Percentiles rank a stretch among this genome's conserved stretches.
Conservation (phyloP, 2,888 invertebrate species). For the Coenonympha glycerion region DNA sequence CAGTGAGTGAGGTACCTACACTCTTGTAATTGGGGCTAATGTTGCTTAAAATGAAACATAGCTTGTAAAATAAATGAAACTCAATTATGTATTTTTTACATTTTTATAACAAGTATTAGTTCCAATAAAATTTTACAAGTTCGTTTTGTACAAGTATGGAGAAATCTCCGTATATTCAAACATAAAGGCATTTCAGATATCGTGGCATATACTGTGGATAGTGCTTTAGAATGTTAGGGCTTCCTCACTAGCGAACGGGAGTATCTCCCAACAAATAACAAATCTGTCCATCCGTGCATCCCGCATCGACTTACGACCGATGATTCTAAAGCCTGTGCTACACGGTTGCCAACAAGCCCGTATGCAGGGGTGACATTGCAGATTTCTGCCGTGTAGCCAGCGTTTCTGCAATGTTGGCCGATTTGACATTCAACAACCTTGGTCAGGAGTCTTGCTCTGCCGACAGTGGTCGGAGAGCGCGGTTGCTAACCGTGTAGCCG, state of each 20-base stretch:
- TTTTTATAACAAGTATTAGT: constrained; percentile 73
- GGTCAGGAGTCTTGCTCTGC: too few relatives aligned
- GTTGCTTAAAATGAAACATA: neutral
- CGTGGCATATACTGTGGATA: constrained; percentile 47
- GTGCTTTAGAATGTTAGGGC: constrained; percentile 47
- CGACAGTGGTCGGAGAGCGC: too few relatives aligned
- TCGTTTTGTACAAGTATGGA: constrained; percentile 70
- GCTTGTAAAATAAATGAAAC: constrained; percentile 12
- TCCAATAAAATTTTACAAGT: constrained; percentile 73
- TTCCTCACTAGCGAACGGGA: constrained; percentile 35
- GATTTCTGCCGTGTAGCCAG: too few relatives aligned
- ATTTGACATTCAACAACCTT: too few relatives aligned
- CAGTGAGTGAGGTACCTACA: too few relatives aligned
- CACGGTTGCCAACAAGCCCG: too few relatives aligned
- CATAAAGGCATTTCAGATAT: constrained; percentile 53
- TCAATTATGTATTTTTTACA: constrained; percentile 45
- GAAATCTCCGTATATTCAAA: constrained; percentile 55
- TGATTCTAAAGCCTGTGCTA: constrained; percentile 18
- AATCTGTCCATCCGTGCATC: constrained; percentile 61
- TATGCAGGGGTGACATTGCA: too few relatives aligned
- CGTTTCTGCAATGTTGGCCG: too few relatives aligned
- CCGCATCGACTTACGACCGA: constrained; percentile 44
- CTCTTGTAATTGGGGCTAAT: too few relatives aligned
- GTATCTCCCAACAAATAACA: constrained; percentile 34
- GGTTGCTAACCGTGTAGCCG: too few relatives aligned